Evolutionary conservation across 2,113 vertebrate genomes (phyloP).

Genomic region (Pao palembangensis): DNA sequence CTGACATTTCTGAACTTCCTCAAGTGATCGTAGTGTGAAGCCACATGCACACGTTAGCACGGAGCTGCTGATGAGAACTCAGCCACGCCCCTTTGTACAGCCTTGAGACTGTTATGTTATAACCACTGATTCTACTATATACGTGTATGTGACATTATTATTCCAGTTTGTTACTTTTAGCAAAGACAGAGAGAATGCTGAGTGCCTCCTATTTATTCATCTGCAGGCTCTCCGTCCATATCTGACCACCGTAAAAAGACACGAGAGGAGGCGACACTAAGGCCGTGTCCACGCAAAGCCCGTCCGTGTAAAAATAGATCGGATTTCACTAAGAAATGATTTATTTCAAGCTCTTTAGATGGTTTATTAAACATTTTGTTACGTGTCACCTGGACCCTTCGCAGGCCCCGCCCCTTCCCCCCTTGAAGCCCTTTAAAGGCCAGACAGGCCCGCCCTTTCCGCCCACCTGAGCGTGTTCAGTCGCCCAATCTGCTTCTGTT

Average conservation of each 20-base stretch:
- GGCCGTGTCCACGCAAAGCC: no score
- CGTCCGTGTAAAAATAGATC: no score
- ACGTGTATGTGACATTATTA: conserved; percentile 76
- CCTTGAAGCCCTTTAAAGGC: no score
- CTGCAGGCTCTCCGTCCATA: conserved; percentile 49
- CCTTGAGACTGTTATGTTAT: conserved; percentile 80
- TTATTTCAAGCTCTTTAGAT: no score
- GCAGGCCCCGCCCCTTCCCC: no score
- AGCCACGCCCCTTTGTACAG: conserved; percentile 73
- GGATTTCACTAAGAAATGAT: no score
- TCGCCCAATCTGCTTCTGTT: background rate
- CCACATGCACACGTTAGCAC: conserved; percentile 32
- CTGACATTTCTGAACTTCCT: conserved; percentile 7
- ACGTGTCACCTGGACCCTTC: no score
- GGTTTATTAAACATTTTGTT: no score
- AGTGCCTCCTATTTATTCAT: conserved; percentile 74
- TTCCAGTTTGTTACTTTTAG: conserved; percentile 73
- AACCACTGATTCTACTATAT: conserved; percentile 77
- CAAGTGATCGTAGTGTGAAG: conserved; percentile 37
- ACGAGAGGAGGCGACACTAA: background rate
- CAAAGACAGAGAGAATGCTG: conserved; percentile 78
- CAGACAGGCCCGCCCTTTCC: no score
- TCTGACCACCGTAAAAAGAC: conserved; percentile 17
- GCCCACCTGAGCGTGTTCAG: no score
- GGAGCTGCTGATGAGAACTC: conserved; percentile 58